A percentile compares a stretch with the other conserved stretches of the same genome.
These are phyloP conservation scores for Tyrophagus putrescentiae DNA, from an alignment of 1,140 invertebrate genomes.

Conservation along the genomic window DNA sequence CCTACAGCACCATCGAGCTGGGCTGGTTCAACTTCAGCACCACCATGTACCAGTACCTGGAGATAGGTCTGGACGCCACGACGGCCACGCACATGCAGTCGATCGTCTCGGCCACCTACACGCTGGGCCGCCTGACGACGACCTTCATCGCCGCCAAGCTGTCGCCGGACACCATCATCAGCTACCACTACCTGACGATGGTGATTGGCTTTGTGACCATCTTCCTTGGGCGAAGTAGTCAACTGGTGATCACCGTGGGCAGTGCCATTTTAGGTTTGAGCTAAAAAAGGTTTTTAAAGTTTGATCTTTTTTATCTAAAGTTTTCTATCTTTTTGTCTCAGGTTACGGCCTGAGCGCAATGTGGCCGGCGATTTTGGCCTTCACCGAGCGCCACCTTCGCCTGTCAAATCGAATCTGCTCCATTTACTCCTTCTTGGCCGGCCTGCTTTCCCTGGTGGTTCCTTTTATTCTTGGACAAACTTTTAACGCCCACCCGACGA, in stretches of 20 bases:
- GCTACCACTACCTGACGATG: neutral
- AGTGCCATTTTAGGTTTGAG: too few species aligned
- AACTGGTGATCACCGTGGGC: neutral
- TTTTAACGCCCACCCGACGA: neutral
- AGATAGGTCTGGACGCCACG: neutral
- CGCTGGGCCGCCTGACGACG: neutral
- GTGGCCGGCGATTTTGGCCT: slow-evolving; percentile 6
- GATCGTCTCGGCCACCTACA: neutral
- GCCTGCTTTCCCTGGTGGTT: neutral
- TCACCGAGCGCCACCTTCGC: neutral
- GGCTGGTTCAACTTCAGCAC: neutral
- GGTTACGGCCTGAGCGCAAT: slow-evolving; percentile 1
- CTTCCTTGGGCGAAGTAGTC: neutral
- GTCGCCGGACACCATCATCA: slow-evolving; percentile 1
- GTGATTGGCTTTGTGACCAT: neutral
- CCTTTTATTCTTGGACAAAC: neutral
- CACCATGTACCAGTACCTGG: neutral
- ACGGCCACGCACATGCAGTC: neutral
- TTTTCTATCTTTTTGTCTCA: too few species aligned
- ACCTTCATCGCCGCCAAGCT: neutral
- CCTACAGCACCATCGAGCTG: neutral
- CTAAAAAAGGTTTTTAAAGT: too few species aligned
- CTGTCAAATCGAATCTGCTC: slow-evolving; percentile 7
- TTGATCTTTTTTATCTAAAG: too few species aligned
- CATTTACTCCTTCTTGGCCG: neutral